These are phyloP conservation scores for Endotricha flammealis DNA, from an alignment of 2,888 invertebrate species.

Conservation along the genomic window DNA sequence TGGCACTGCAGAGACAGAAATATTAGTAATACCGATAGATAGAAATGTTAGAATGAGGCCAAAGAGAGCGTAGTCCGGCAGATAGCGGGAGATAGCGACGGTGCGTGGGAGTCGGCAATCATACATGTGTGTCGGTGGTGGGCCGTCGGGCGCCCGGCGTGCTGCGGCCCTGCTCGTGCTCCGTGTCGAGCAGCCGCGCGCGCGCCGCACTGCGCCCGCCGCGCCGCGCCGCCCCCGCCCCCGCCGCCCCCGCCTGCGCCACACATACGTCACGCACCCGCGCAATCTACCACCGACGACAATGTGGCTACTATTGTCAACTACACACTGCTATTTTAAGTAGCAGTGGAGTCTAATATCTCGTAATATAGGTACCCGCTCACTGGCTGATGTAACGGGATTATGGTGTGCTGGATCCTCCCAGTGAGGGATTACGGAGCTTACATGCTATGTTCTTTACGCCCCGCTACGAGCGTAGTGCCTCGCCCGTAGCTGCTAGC, in stretches of 20 bases:
- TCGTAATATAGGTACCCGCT: no score
- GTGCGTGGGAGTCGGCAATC: conserved; percentile 26
- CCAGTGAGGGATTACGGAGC: no score
- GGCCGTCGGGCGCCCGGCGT: conserved; percentile 63
- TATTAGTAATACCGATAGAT: not conserved
- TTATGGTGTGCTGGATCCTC: no score
- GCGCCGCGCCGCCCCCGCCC: conserved; percentile 20
- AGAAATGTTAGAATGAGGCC: not conserved
- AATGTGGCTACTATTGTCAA: no score
- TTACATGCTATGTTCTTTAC: no score
- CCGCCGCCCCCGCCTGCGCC: conserved; percentile 30
- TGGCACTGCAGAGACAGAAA: not conserved
- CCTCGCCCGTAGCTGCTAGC: no score
- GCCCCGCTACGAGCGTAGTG: no score
- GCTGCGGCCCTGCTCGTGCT: conserved; percentile 72
- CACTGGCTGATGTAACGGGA: no score
- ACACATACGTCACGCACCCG: conserved; percentile 28
- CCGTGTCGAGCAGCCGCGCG: conserved; percentile 69
- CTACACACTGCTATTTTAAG: no score
- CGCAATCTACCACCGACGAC: not conserved
- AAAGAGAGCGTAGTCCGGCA: not conserved
- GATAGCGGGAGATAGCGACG: conserved; percentile 6
- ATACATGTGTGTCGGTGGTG: conserved; percentile 31
- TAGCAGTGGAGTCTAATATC: no score
- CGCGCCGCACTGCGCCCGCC: conserved; percentile 34